These are phyloP conservation scores for Cancer borealis DNA, from an alignment of 2,888 invertebrate genomes.

Conservation along the genomic window DNA sequence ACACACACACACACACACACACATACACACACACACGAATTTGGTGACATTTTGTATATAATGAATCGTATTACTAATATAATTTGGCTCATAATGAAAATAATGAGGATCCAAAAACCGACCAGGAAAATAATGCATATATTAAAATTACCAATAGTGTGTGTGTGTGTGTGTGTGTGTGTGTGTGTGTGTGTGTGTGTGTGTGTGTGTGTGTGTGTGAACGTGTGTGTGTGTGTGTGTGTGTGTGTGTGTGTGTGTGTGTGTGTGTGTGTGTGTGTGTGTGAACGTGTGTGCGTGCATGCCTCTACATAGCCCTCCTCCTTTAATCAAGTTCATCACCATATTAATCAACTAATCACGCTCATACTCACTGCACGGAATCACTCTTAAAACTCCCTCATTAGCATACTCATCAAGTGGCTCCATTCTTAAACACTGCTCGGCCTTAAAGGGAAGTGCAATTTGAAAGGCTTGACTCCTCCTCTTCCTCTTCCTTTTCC, in stretches of 20 bases:
- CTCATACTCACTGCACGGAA: background rate
- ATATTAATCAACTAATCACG: constrained; percentile 31
- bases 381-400: background rate
- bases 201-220: background rate
- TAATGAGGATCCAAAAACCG: background rate
- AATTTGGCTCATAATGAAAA: background rate
- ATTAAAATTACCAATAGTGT: background rate
- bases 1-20: too few relatives aligned
- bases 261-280: constrained; percentile 14
- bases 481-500: background rate
- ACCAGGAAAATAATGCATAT: background rate
- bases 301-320: background rate
- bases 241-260: constrained; percentile 23
- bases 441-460: too few relatives aligned
- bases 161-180: background rate
- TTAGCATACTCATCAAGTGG: background rate
- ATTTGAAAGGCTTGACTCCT: background rate
- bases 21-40: background rate
- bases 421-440: background rate
- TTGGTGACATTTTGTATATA: background rate
- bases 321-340: background rate
- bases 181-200: background rate
- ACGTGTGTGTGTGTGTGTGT: background rate
- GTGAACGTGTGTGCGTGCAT: background rate
- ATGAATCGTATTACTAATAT: background rate